Conservation (phyloP, 2,888 invertebrate species). For the Fragum fragum region DNA sequence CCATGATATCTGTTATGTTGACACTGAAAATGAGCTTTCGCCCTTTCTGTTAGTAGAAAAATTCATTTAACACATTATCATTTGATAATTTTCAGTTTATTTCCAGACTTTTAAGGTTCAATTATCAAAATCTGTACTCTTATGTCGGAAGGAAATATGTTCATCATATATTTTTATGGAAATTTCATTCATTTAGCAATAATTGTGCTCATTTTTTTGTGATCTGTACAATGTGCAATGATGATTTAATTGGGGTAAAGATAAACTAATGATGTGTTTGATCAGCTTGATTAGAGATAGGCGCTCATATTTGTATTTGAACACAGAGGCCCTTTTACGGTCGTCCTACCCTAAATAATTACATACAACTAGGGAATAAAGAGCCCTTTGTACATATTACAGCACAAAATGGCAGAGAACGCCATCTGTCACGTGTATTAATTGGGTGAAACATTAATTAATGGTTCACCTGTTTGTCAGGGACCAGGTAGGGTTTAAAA, state of each 20-base stretch:
- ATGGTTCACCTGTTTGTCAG: slow-evolving; percentile 3
- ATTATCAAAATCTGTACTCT: no score
- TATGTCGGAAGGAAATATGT: no score
- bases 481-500: neutral
- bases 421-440: slow-evolving; percentile 20
- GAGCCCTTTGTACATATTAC: slow-evolving; percentile 1
- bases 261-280: slow-evolving; percentile 10
- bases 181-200: no score
- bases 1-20: neutral
- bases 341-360: slow-evolving; percentile 15
- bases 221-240: neutral
- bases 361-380: slow-evolving; percentile 8
- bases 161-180: no score
- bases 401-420: neutral
- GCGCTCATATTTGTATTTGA: neutral
- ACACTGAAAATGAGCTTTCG: neutral
- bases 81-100: no score
- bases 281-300: slow-evolving; percentile 6
- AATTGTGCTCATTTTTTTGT: no score
- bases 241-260: neutral
- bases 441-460: slow-evolving; percentile 12
- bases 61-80: no score
- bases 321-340: slow-evolving; percentile 18
- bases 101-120: no score
- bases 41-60: no score